Base-by-base conservation (phyloP, 1,140 invertebrate genomes). In the Campoletis sonorensis region DNA sequence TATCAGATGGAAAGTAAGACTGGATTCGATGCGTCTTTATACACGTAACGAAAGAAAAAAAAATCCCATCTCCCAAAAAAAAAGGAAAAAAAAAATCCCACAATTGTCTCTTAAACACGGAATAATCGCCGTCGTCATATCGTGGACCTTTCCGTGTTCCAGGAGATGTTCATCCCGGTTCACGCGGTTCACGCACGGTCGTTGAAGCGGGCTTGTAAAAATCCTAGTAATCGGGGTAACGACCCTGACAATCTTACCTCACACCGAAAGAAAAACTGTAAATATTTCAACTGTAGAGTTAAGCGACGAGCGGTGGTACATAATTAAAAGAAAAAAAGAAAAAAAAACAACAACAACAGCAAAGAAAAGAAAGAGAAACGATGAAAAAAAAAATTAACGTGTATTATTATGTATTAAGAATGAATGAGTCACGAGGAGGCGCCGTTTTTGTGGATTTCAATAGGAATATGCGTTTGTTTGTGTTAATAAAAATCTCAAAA, bases 1-100 rank as follows among this genome's bases (percentile, higher is more conserved):
- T 95, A 93, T 85, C 93, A 95, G 90, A 93, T 93, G 88, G 93
- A 93, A 91, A 90, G 93, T 93, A 90, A 90, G 92, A 77, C 54
- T 40, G 16, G 11, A 21, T 77, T 58, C 45, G 49, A 18, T 26
- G 45, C 49, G 49, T 54, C 49, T 8, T 21, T 75, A 21, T 75
- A 13, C n/a, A 75, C 72, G 45, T 75, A 75, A 75, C 49, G 49
- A 75, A 23, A 58, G 15, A 16, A 45, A 0, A 8, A 13, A 45
- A 45, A 5, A 13, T 45, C 11, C 2, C 13, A 45, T 45, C 8
- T 45, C 40, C 11, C 40, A 13, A 13, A 45, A 4, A 4, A 37
- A 37, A 37, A 4, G 4, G 37, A n/a, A n/a, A n/a, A n/a, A n/a
- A n/a, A n/a, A n/a, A 8, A 45, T 45, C 40, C 16, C 1, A 54